These are phyloP conservation scores for Mythimna pallens DNA, from an alignment of 2,888 invertebrate species.

Conservation along the genomic window DNA sequence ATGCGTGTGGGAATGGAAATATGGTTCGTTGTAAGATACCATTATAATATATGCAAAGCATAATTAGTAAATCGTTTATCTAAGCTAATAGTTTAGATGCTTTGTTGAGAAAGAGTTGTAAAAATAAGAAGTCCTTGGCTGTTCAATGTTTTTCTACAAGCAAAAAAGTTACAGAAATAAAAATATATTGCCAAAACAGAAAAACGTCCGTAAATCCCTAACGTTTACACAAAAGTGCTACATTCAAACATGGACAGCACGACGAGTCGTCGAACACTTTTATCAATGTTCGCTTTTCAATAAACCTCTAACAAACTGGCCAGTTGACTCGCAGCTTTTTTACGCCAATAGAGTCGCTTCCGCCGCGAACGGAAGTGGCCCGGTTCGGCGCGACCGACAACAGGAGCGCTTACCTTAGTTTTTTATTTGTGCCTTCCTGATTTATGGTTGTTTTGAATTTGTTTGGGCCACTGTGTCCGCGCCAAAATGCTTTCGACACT, in stretches of 20 bases:
- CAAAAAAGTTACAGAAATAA: slow-evolving; percentile 21
- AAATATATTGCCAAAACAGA: slow-evolving; percentile 30
- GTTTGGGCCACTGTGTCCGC: slow-evolving; percentile 75
- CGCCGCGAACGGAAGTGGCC: slow-evolving; percentile 84
- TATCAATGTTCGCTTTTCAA: slow-evolving; percentile 84
- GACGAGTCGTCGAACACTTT: slow-evolving; percentile 76
- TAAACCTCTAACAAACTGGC: slow-evolving; percentile 83
- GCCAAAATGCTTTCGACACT: slow-evolving; percentile 86
- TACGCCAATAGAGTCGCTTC: slow-evolving; percentile 87
- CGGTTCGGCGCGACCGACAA: slow-evolving; percentile 84
- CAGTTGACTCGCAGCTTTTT: slow-evolving; percentile 86
- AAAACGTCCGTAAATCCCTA: slow-evolving; percentile 61
- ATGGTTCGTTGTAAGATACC: slow-evolving; percentile 53
- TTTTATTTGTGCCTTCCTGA: slow-evolving; percentile 88
- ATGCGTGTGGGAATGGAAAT: slow-evolving; percentile 65
- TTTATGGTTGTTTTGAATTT: slow-evolving; percentile 90
- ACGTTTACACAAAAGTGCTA: slow-evolving; percentile 73
- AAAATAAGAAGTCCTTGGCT: neutral
- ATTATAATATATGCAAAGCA: slow-evolving; percentile 13
- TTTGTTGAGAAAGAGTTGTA: neutral
- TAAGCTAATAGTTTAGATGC: neutral
- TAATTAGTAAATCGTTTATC: neutral
- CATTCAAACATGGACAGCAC: slow-evolving; percentile 67
- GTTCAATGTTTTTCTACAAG: slow-evolving; percentile 7
- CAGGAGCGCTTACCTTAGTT: slow-evolving; percentile 90